These are phyloP conservation scores for Phocides pigmalion DNA, from an alignment of 1,140 invertebrate genomes.

Conservation along the genomic window DNA sequence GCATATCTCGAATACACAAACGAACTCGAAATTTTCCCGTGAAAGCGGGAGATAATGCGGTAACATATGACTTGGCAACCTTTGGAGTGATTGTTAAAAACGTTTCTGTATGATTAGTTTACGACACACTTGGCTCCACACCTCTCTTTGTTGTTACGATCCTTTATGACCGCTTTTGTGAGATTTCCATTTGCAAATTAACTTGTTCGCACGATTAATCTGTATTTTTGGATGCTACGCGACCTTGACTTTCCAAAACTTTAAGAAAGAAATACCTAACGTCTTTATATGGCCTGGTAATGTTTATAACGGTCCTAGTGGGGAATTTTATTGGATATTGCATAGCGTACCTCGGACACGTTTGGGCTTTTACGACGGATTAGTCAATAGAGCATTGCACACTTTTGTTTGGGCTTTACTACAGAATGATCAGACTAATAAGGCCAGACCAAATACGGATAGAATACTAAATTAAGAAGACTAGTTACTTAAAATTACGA, in stretches of 20 bases:
- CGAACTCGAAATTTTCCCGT: not conserved
- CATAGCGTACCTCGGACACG: too few species aligned
- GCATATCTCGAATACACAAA: too few species aligned
- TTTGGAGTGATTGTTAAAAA: not conserved
- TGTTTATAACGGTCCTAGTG: too few species aligned
- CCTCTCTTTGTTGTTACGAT: conserved; percentile 17
- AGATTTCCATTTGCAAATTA: conserved; percentile 22
- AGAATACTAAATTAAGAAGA: too few species aligned
- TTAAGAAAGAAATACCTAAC: not conserved
- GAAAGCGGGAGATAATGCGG: not conserved
- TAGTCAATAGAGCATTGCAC: too few species aligned
- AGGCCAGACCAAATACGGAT: too few species aligned
- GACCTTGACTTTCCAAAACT: not conserved
- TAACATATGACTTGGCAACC: conserved; percentile 2
- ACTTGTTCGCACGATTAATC: conserved; percentile 8
- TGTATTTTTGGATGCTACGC: not conserved
- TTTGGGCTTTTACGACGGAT: too few species aligned
- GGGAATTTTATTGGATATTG: too few species aligned
- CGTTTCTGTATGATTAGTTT: conserved; percentile 9
- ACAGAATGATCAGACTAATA: too few species aligned
- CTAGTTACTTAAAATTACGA: too few species aligned
- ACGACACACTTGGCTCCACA: conserved; percentile 21
- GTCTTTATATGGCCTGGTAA: not conserved
- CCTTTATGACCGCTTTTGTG: conserved; percentile 21
- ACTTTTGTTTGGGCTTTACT: too few species aligned